Percentiles rank a stretch among this genome's conserved stretches.
Conservation (phyloP, 1,140 invertebrate species). For the Drosophila oshimai region DNA sequence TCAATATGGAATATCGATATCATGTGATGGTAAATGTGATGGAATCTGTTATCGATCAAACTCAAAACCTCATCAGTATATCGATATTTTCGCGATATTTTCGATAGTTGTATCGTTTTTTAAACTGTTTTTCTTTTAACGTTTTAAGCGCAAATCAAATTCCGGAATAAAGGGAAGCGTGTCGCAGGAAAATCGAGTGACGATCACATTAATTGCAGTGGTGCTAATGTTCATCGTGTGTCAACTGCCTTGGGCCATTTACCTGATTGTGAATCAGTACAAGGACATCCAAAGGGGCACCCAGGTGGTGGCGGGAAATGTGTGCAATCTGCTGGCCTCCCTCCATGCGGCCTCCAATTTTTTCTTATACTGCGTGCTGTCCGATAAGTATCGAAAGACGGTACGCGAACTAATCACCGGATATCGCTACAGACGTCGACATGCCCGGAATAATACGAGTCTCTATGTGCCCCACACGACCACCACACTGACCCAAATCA, state of each 20-base stretch:
- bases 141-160: conserved; percentile 51
- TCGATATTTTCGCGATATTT: no score
- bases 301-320: conserved; percentile 85
- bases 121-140: no score
- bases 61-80: no score
- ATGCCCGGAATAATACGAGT: conserved; percentile 66
- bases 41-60: no score
- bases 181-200: conserved; percentile 88
- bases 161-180: conserved; percentile 60
- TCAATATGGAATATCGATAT: not conserved
- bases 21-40: no score
- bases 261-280: conserved; percentile 56
- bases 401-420: conserved; percentile 86
- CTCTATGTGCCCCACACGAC: conserved; percentile 64
- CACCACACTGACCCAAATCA: conserved; percentile 57
- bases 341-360: conserved; percentile 90
- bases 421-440: conserved; percentile 69
- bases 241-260: conserved; percentile 87
- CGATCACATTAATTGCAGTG: conserved; percentile 89
- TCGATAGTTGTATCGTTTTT: not conserved
- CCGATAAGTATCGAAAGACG: conserved; percentile 89
- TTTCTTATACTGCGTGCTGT: conserved; percentile 90
- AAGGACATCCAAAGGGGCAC: conserved; percentile 53
- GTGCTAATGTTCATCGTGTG: conserved; percentile 90
- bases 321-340: conserved; percentile 88